Evolutionary conservation across 2,797 vertebrate genomes (phyloP).

Genomic region (Mormyrops attenuatus): DNA sequence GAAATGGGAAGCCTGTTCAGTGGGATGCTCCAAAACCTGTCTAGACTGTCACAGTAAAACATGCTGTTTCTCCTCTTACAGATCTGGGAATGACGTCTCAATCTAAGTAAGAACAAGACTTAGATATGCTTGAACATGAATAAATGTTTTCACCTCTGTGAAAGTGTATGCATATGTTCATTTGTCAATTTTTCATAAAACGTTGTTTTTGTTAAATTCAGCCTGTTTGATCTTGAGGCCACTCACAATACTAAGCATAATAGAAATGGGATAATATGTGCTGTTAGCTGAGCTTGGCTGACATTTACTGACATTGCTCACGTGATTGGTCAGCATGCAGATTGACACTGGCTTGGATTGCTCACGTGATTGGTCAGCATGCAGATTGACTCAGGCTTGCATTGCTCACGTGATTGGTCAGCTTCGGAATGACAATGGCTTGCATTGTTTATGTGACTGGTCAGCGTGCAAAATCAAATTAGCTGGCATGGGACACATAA

Average conservation of each 20-base stretch:
- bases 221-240: neutral
- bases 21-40: neutral
- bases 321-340: neutral
- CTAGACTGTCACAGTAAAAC: neutral
- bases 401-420: neutral
- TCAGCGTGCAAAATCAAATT: neutral
- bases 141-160: conserved; percentile 1
- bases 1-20: neutral
- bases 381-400: neutral
- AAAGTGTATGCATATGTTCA: neutral
- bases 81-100: conserved; percentile 76
- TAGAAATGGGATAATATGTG: neutral
- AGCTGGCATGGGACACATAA: neutral
- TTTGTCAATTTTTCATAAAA: neutral
- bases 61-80: conserved; percentile 44
- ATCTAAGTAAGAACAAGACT: conserved; percentile 70
- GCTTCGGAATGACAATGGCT: neutral
- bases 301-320: neutral
- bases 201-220: neutral
- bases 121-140: neutral
- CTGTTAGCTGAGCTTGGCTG: neutral
- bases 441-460: neutral
- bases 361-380: neutral
- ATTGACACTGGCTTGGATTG: neutral
- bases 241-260: neutral